phyloP scores from a whole-genome alignment of 2,888 invertebrate species.

The Cheilosia scutellata region DNA sequence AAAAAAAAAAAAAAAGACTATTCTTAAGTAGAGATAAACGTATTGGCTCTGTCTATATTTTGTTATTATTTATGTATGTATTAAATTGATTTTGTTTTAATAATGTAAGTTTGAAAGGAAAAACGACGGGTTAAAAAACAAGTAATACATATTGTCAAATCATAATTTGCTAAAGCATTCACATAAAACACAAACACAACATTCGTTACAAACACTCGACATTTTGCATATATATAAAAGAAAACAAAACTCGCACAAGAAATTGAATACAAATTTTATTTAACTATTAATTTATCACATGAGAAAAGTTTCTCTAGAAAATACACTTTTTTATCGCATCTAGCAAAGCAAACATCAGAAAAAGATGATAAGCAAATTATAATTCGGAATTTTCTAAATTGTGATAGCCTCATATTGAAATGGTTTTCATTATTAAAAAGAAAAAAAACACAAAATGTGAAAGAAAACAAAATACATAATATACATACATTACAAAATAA shows the following conservation, averaged over 20 bases:
- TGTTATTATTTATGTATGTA: no score
- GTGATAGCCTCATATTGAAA: constrained; percentile 70
- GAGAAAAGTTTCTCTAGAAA: constrained; percentile 25
- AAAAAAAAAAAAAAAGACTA: no score
- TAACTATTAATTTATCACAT: constrained; percentile 47
- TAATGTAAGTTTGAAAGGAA: no score
- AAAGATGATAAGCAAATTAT: constrained; percentile 10
- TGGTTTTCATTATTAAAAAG: constrained; percentile 64
- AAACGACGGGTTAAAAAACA: background rate
- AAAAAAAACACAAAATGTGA: constrained; percentile 9
- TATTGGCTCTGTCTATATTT: no score
- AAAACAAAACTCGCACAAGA: constrained; percentile 8
- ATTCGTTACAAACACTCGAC: background rate
- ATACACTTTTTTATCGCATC: constrained; percentile 8
- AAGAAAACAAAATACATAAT: background rate
- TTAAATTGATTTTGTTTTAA: no score
- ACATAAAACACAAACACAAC: constrained; percentile 12
- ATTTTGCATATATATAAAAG: background rate
- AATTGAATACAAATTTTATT: constrained; percentile 25
- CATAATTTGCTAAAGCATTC: background rate
- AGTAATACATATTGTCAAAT: background rate
- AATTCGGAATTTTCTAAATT: constrained; percentile 55
- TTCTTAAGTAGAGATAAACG: no score
- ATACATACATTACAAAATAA: background rate
- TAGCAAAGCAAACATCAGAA: background rate